These are phyloP conservation scores for Drosophila bunnanda DNA, from an alignment of 2,888 invertebrate genomes.

Conservation along the genomic window DNA sequence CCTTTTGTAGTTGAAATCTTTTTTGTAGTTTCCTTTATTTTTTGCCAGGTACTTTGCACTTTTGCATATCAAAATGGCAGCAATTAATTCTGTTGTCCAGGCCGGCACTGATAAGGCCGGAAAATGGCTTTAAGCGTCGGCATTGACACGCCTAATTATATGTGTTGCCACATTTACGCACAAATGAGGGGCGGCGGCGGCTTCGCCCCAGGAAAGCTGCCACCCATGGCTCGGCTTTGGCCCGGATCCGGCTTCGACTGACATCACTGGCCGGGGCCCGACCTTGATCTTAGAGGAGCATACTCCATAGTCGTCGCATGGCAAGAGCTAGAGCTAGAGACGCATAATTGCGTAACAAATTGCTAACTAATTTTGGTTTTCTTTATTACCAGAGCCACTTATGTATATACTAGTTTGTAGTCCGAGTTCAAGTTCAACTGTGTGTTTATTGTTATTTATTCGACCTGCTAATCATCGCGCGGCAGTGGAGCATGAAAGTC, in stretches of 20 bases:
- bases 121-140: conserved; percentile 73
- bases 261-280: conserved; percentile 59
- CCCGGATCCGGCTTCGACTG: conserved; percentile 48
- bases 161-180: conserved; percentile 72
- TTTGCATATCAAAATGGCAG: conserved; percentile 77
- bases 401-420: conserved; percentile 24
- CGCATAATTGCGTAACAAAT: conserved; percentile 77
- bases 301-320: conserved; percentile 35
- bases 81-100: conserved; percentile 75
- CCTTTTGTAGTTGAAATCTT: conserved; percentile 20
- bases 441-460: conserved; percentile 47
- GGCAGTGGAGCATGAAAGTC: conserved; percentile 77
- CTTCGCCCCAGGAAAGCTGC: conserved; percentile 48
- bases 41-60: conserved; percentile 57
- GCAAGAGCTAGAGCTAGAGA: conserved; percentile 56
- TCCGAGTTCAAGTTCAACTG: conserved; percentile 71
- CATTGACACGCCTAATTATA: conserved; percentile 81
- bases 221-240: conserved; percentile 60
- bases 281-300: conserved; percentile 70
- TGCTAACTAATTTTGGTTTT: conserved; percentile 67
- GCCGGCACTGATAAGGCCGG: conserved; percentile 64
- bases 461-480: conserved; percentile 57
- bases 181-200: conserved; percentile 49
- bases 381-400: conserved; percentile 19
- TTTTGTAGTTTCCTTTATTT: conserved; percentile 6